phyloP scores from a whole-genome alignment of 2,797 vertebrate genomes.

The Triplophysa bombifrons region DNA sequence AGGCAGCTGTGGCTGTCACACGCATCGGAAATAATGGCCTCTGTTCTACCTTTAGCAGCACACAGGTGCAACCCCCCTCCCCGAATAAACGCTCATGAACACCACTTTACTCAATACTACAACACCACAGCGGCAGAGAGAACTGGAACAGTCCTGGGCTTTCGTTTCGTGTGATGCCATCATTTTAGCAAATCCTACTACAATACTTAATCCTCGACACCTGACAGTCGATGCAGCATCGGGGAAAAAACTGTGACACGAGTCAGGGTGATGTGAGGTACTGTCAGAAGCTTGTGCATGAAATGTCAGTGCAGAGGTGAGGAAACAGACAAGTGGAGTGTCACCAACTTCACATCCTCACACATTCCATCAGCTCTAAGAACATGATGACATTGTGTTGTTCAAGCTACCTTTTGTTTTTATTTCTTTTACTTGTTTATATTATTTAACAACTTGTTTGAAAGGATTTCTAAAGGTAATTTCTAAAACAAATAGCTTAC shows the following conservation, averaged over 20 bases:
- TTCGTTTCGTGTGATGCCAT: background rate
- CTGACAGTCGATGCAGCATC: background rate
- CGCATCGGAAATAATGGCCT: constrained; percentile 41
- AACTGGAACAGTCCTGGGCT: background rate
- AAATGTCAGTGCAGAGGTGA: constrained; percentile 5
- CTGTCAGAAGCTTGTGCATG: constrained; percentile 27
- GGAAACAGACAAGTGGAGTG: constrained; percentile 17
- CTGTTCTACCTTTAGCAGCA: constrained; percentile 22
- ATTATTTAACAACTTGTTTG: background rate
- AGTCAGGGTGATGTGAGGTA: constrained; percentile 14
- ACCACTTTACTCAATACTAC: constrained; percentile 18
- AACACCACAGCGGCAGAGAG: background rate
- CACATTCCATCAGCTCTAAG: background rate
- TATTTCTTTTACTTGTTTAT: background rate
- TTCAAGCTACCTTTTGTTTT: background rate
- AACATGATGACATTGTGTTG: background rate
- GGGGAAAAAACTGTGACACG: background rate
- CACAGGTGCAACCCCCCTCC: constrained; percentile 35
- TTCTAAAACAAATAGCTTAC: background rate
- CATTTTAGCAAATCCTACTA: background rate
- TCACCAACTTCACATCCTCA: background rate
- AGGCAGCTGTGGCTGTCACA: constrained; percentile 50
- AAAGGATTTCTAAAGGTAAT: background rate
- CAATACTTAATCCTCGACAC: background rate
- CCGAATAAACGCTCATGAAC: constrained; percentile 23